Evolutionary conservation across 2,888 invertebrate species (phyloP).

Genomic region (Eucera pruinosa): DNA sequence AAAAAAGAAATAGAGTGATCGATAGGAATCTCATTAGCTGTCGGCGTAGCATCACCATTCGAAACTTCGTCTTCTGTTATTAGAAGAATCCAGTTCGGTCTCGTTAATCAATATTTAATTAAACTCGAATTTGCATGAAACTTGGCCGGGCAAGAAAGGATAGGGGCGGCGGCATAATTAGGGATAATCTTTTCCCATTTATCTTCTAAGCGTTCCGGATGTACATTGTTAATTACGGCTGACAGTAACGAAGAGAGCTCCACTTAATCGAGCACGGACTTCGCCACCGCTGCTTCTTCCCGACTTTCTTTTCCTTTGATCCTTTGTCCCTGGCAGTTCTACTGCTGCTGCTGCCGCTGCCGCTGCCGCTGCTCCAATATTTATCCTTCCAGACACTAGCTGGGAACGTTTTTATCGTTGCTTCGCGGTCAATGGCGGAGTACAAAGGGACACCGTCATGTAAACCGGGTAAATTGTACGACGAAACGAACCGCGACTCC

Average conservation of each 20-base stretch:
- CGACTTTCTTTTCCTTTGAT: constrained; percentile 60
- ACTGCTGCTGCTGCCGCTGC: not conserved
- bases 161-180: constrained; percentile 48
- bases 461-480: constrained; percentile 32
- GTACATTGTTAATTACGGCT: constrained; percentile 67
- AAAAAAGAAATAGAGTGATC: not conserved
- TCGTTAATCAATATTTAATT: constrained; percentile 62
- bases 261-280: constrained; percentile 63
- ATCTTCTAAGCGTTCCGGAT: constrained; percentile 64
- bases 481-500: not conserved
- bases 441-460: constrained; percentile 23
- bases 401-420: constrained; percentile 38
- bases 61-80: constrained; percentile 35
- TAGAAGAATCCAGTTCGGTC: constrained; percentile 39
- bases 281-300: constrained; percentile 32
- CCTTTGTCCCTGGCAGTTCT: constrained; percentile 33
- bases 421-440: constrained; percentile 34
- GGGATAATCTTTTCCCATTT: constrained; percentile 65
- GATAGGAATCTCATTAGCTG: constrained; percentile 50
- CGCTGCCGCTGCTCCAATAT: constrained; percentile 47
- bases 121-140: constrained; percentile 56
- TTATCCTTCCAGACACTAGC: constrained; percentile 40
- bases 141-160: constrained; percentile 10
- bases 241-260: constrained; percentile 60
- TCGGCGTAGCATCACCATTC: not conserved